Conservation (phyloP, 1,140 invertebrate species). For the Pogonomyrmex californicus region DNA sequence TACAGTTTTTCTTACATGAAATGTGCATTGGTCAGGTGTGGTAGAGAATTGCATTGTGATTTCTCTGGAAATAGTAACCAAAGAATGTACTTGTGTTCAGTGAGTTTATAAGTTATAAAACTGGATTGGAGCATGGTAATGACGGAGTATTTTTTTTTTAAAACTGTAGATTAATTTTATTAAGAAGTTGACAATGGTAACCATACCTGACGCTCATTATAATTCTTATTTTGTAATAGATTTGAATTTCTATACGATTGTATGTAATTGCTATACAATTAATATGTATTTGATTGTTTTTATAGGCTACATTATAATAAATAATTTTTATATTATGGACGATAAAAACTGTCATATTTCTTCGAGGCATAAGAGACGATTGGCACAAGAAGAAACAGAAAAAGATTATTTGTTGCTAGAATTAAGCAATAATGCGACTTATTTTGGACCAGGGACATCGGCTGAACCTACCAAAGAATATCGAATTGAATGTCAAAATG, state of each 20-base stretch:
- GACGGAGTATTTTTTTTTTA: too few species aligned
- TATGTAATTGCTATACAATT: constrained; percentile 20
- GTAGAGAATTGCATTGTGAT: too few species aligned
- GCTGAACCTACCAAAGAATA: neutral
- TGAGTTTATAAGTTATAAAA: too few species aligned
- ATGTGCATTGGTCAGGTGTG: too few species aligned
- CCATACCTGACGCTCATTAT: too few species aligned
- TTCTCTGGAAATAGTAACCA: too few species aligned
- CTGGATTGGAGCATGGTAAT: too few species aligned
- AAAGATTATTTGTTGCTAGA: constrained; percentile 9
- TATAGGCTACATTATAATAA: constrained; percentile 10
- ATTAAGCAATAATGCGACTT: neutral
- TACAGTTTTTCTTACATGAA: too few species aligned
- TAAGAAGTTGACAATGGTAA: too few species aligned
- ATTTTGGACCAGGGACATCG: neutral
- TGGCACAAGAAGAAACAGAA: constrained; percentile 23
- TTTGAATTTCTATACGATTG: constrained; percentile 3
- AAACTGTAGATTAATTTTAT: too few species aligned
- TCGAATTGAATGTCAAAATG: neutral
- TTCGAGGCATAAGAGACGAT: constrained; percentile 27
- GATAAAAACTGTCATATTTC: constrained; percentile 6
- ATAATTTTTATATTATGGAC: constrained; percentile 1
- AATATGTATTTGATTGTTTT: constrained; percentile 18
- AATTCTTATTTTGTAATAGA: neutral
- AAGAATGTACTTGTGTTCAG: too few species aligned